Base-by-base conservation (phyloP, 2,888 invertebrate genomes). In the Mellilla xanthometata region DNA sequence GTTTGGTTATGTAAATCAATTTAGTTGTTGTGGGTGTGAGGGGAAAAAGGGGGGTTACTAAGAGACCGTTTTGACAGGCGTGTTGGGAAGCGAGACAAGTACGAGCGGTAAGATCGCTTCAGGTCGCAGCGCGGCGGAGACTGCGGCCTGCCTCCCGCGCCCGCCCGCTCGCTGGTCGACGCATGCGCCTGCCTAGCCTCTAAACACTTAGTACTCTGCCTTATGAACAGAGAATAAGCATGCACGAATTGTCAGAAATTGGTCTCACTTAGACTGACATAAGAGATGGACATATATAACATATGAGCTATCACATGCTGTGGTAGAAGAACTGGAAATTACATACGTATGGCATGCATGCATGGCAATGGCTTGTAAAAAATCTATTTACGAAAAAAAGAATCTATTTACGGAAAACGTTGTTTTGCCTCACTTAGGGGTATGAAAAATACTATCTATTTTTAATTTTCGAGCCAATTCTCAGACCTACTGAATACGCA, bases 1-100 rank as follows among this genome's bases (percentile, higher is more conserved):
- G 68, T 74, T 73, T 71, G 61, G 60, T 66, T 70, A 67, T 75
- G 68, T 72, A 71, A 83, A 84, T 83, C 79, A 84, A 83, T 85
- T 80, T 79, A 76, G 80, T 81, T 76, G 78, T 72, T 67, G 47
- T 48, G 41, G 54, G 65, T 61, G 63, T 45, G 38, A 60, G 44
- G 65, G 64, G 54, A 62, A 58, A 58, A 56, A 60, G 51, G 50
- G 57, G 47, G 62, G 51, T 54, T 24, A 7, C 51, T 43, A 60
- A 45, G 27, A 48, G 62, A 8, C 8, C n/a, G 24, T 2, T 24
- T 60, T 61, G 66, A 29, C 36, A 46, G 49, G 58, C 52, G 66
- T 57, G 58, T 60, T 53, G 45, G 24, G 40, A 54, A 54, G 68
- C 58, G 62, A 58, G 66, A 59, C 64, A 65, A 52, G 55, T 55